These are phyloP conservation scores for Ceratina calcarata DNA, from an alignment of 1,140 invertebrate genomes.

Conservation along the genomic window DNA sequence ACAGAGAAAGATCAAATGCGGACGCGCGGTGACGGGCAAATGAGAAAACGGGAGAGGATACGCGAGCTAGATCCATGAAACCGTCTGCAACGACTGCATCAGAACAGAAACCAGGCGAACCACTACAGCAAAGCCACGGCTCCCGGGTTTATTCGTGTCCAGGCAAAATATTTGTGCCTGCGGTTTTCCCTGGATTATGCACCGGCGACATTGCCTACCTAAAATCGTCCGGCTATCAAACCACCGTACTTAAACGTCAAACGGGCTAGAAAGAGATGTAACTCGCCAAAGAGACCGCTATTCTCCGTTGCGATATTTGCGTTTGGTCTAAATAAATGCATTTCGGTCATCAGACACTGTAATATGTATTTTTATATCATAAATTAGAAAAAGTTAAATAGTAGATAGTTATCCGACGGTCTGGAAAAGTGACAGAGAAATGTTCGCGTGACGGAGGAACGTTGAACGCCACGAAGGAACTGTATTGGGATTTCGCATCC, in stretches of 20 bases:
- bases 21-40: slow-evolving; percentile 40
- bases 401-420: slow-evolving; percentile 4
- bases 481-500: background rate
- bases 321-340: too few relatives aligned
- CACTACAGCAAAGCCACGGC: slow-evolving; percentile 54
- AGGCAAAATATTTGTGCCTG: slow-evolving; percentile 70
- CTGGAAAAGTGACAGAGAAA: slow-evolving; percentile 9
- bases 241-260: too few relatives aligned
- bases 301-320: too few relatives aligned
- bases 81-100: slow-evolving; percentile 43
- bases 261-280: too few relatives aligned
- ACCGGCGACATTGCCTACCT: slow-evolving; percentile 65
- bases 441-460: slow-evolving; percentile 3
- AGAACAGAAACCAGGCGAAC: background rate
- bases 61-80: slow-evolving; percentile 51
- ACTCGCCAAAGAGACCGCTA: too few relatives aligned
- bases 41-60: slow-evolving; percentile 18
- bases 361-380: background rate
- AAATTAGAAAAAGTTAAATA: slow-evolving; percentile 25
- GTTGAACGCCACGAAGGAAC: background rate
- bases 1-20: slow-evolving; percentile 65
- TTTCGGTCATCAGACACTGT: too few relatives aligned
- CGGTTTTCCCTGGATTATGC: slow-evolving; percentile 70
- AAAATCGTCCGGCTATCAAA: slow-evolving; percentile 73
- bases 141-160: slow-evolving; percentile 70